phyloP scores from a whole-genome alignment of 2,888 invertebrate genomes.

The Sericinus montela region DNA sequence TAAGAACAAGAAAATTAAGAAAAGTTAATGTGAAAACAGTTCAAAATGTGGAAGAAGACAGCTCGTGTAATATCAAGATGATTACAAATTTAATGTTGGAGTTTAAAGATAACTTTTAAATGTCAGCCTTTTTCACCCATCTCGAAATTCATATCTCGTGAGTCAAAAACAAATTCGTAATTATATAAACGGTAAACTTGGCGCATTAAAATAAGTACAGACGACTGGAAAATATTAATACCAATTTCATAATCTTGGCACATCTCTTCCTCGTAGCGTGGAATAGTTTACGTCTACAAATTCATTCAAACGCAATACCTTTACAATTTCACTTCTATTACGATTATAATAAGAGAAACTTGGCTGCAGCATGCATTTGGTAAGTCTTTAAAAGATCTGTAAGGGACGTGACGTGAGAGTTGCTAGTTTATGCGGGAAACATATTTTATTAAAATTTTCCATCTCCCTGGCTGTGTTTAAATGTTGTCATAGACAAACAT shows the following conservation, averaged over 20 bases:
- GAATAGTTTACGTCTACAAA: constrained; percentile 23
- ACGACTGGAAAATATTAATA: constrained; percentile 40
- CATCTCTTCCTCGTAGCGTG: constrained; percentile 51
- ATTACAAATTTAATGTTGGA: no score
- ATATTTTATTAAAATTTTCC: constrained; percentile 70
- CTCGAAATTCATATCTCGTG: no score
- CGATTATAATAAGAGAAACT: constrained; percentile 21
- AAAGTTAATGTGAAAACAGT: no score
- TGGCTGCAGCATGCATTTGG: constrained; percentile 23
- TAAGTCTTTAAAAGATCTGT: constrained; percentile 51
- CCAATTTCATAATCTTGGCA: constrained; percentile 48
- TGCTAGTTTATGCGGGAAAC: constrained; percentile 55
- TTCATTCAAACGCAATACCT: not conserved
- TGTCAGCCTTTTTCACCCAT: no score
- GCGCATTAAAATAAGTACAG: constrained; percentile 38
- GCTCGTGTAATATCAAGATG: no score
- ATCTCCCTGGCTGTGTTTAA: constrained; percentile 48
- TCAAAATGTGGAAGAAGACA: no score
- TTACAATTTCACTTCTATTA: constrained; percentile 21
- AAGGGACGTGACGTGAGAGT: constrained; percentile 51
- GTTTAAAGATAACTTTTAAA: no score
- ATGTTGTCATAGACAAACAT: constrained; percentile 37
- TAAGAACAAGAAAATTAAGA: no score
- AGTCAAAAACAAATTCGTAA: constrained; percentile 4
- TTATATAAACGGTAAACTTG: constrained; percentile 28